phyloP scores from a whole-genome alignment of 2,797 vertebrate genomes.

The Podarcis siculus region DNA sequence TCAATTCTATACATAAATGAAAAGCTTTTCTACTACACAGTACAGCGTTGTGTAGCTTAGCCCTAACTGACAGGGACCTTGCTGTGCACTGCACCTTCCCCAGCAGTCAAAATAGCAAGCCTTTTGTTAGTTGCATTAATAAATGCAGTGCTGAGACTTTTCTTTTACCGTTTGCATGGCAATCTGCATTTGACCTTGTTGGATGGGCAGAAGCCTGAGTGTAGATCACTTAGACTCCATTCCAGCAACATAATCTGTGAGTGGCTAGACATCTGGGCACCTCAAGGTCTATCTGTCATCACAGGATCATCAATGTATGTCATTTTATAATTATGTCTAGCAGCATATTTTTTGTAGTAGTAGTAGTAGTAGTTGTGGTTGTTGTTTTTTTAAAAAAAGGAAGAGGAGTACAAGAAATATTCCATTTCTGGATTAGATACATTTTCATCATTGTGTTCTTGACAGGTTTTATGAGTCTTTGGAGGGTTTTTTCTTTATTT shows the following conservation, averaged over 20 bases:
- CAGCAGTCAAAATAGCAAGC: background rate
- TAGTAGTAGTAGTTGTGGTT: too few species aligned
- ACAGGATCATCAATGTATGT: background rate
- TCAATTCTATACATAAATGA: background rate
- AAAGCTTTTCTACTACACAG: background rate
- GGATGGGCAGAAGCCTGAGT: slow-evolving; percentile 13
- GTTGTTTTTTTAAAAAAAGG: background rate
- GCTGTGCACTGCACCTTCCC: background rate
- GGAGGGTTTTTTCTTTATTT: background rate
- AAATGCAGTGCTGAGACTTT: background rate
- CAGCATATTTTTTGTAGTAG: background rate
- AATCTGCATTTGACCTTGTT: background rate
- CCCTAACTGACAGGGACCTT: background rate
- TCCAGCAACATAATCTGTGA: slow-evolving; percentile 14
- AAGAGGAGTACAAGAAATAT: background rate
- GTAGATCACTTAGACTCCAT: background rate
- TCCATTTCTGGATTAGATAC: accelerated
- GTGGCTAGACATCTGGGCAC: accelerated
- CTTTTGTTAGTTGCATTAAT: background rate
- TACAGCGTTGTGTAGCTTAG: background rate
- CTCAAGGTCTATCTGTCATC: background rate
- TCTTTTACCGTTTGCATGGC: background rate
- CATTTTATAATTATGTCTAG: slow-evolving; percentile 5
- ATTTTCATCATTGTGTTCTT: background rate
- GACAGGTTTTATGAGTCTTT: accelerated